Conservation (phyloP, 2,797 vertebrate genomes). For the Alosa sapidissima region DNA sequence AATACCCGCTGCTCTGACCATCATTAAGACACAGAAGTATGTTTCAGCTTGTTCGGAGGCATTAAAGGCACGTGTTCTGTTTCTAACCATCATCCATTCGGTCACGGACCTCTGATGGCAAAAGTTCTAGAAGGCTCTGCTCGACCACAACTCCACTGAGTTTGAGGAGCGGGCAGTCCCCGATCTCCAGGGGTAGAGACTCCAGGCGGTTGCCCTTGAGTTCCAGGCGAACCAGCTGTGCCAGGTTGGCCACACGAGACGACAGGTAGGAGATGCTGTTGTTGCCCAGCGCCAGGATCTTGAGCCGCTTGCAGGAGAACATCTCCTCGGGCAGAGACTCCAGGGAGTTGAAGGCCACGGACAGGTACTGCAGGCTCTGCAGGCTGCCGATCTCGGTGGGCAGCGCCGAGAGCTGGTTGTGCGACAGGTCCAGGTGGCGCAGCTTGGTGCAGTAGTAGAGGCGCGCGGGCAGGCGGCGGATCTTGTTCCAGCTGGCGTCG, state of each 20-base stretch:
- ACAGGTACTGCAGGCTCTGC: slow-evolving; percentile 82
- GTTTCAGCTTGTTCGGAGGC: neutral
- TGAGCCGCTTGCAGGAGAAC: slow-evolving; percentile 84
- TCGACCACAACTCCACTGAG: slow-evolving; percentile 76
- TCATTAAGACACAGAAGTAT: neutral
- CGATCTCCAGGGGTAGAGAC: slow-evolving; percentile 77
- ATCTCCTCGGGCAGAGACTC: slow-evolving; percentile 83
- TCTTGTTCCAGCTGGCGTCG: slow-evolving; percentile 84
- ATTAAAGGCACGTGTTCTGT: slow-evolving; percentile 31
- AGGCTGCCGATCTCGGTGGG: slow-evolving; percentile 81
- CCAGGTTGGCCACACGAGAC: slow-evolving; percentile 70
- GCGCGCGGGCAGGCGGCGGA: slow-evolving; percentile 75
- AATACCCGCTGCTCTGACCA: neutral
- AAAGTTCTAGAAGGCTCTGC: slow-evolving; percentile 72
- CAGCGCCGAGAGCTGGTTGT: slow-evolving; percentile 80
- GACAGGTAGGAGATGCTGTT: slow-evolving; percentile 79
- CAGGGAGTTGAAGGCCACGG: slow-evolving; percentile 81
- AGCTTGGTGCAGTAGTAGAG: slow-evolving; percentile 83
- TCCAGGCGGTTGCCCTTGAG: slow-evolving; percentile 84
- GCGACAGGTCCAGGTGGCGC: slow-evolving; percentile 82
- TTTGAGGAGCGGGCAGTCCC: slow-evolving; percentile 72
- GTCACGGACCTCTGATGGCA: slow-evolving; percentile 75
- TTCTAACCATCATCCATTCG: slow-evolving; percentile 67
- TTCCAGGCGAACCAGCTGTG: slow-evolving; percentile 77
- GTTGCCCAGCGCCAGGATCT: slow-evolving; percentile 75